Evolutionary conservation across 2,113 vertebrate species (phyloP), one percentile per base, ranked within the genome.

Genomic region (Oreochromis niloticus): DNA sequence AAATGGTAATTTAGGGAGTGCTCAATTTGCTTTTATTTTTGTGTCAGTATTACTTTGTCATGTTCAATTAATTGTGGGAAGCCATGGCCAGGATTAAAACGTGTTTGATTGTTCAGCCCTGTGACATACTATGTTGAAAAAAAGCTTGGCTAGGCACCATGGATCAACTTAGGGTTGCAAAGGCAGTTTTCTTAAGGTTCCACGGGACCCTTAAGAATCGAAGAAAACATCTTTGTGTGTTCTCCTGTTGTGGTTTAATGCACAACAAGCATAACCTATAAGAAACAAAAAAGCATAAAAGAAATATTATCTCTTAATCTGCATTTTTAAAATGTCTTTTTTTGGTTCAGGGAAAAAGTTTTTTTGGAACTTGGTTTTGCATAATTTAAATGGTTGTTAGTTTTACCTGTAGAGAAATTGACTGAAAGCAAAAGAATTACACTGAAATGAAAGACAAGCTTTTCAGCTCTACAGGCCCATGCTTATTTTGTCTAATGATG

Each of bases 351-450:
- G 63, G 36, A 54, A 54, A n/a, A 41, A 43, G 8, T 0, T 1
- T 27, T 71, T 43, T 71, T 71, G 7, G 12, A 43, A 71, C 39
- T 46, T 71, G n/a, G 27, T 46, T 73, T 73, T 73, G 5, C n/a
- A 71, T 41, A 6, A 41, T 24, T 71, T 24, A 24, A 43, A 71
- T 43, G n/a, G 12, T 41, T 71, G 66, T 73, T 73, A 73, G 6
- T 75, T 75, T 75, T 75, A 30, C 14, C 68, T 30, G 5, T 30
- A 48, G 43, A 75, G 6, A 50, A 75, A 75, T 75, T 75, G 24
- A 75, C 14, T 48, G 41, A 17, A 75, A 48, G 9, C 9, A 48
- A 17, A 48, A 30, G 24, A 75, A 48, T 48, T 48, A 7, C 24
- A 75, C 2, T 17, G 36, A 81, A 81, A 81, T 30, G 54, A 57